A percentile compares a stretch with the other conserved stretches of the same genome.
These are phyloP conservation scores for Ochropleura plecta DNA, from an alignment of 2,888 invertebrate species.

Conservation along the genomic window DNA sequence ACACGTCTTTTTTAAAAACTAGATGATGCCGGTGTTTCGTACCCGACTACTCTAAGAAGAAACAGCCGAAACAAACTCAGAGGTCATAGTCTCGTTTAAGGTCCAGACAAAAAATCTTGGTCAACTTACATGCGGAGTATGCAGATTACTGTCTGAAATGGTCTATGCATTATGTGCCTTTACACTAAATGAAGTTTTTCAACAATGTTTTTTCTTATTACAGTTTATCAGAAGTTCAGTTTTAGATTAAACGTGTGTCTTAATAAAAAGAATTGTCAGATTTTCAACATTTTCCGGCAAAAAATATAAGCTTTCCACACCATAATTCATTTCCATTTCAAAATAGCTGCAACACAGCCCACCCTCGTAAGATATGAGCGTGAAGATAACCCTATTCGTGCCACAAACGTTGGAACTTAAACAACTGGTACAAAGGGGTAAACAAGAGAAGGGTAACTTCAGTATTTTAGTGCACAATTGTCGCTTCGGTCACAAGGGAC, in stretches of 20 bases:
- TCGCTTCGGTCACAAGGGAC: conserved; percentile 76
- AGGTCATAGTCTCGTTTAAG: too few species aligned
- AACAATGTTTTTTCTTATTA: too few species aligned
- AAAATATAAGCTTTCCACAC: neutral
- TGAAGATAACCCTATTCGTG: conserved; percentile 65
- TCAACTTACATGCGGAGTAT: too few species aligned
- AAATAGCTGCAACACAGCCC: conserved; percentile 12
- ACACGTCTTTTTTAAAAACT: too few species aligned
- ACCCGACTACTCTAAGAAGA: too few species aligned
- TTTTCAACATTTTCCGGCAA: neutral
- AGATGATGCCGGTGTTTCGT: too few species aligned
- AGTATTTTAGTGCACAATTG: conserved; percentile 74
- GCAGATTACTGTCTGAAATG: too few species aligned
- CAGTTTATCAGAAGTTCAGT: too few species aligned
- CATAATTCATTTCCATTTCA: neutral
- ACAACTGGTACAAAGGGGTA: conserved; percentile 68
- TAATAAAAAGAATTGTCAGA: neutral
- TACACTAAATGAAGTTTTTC: too few species aligned
- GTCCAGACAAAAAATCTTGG: too few species aligned
- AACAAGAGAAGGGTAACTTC: conserved; percentile 59
- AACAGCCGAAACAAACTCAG: too few species aligned
- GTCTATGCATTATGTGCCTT: too few species aligned
- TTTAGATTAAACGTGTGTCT: neutral
- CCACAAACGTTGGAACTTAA: conserved; percentile 66
- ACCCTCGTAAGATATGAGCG: conserved; percentile 59